phyloP scores from a whole-genome alignment of 2,113 vertebrate genomes.

The Erythrocebus patas region DNA sequence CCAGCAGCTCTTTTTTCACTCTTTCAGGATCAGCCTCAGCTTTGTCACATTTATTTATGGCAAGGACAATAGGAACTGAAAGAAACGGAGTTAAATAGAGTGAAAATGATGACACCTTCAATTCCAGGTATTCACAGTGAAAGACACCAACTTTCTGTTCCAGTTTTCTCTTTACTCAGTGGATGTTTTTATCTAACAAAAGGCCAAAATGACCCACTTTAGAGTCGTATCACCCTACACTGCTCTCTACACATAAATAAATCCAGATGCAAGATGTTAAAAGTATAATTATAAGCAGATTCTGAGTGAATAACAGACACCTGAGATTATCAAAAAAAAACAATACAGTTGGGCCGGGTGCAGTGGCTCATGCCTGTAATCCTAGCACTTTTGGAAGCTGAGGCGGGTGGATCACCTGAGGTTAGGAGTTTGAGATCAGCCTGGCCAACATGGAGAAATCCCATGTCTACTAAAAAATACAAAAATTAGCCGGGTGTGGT shows the following conservation, averaged over 20 bases:
- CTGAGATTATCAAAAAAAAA: background rate
- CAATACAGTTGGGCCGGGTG: background rate
- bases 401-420: too few relatives aligned
- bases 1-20: conserved; percentile 92
- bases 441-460: too few relatives aligned
- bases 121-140: background rate
- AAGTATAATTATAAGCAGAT: background rate
- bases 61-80: conserved; percentile 94
- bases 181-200: background rate
- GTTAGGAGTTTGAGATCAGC: too few relatives aligned
- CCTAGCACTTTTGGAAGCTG: too few relatives aligned
- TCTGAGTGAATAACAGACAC: background rate
- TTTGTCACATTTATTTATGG: conserved; percentile 97
- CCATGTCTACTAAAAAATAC: too few relatives aligned
- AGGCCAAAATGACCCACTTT: background rate
- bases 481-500: too few relatives aligned
- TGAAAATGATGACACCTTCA: background rate
- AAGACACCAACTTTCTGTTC: background rate
- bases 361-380: too few relatives aligned
- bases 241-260: background rate
- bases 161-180: background rate
- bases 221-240: background rate
- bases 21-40: conserved; percentile 88
- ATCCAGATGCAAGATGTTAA: background rate
- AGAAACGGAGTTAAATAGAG: conserved; percentile 28